phyloP scores from a whole-genome alignment of 1,140 invertebrate species.

The Popillia japonica region DNA sequence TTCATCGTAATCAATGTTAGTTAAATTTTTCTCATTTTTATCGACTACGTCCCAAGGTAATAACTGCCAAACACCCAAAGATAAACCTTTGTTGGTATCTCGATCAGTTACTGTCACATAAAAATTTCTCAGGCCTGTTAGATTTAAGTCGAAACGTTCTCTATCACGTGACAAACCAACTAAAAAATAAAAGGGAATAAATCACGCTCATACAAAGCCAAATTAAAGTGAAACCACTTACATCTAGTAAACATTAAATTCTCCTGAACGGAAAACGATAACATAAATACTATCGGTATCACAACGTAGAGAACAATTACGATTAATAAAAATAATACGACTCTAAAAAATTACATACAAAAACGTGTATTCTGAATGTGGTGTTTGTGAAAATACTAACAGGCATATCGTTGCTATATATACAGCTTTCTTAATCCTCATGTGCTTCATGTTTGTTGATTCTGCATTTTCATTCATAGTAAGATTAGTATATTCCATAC shows the following conservation, averaged over 20 bases:
- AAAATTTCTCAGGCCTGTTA: constrained; percentile 49
- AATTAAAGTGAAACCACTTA: constrained; percentile 41
- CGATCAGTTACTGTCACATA: constrained; percentile 47
- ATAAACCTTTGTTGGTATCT: constrained; percentile 43
- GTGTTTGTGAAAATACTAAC: not conserved
- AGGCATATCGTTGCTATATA: constrained; percentile 16
- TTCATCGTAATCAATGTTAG: constrained; percentile 38
- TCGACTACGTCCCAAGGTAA: constrained; percentile 47
- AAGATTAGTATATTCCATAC: too few species aligned
- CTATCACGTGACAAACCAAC: constrained; percentile 41
- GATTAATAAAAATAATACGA: constrained; percentile 46
- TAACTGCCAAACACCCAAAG: constrained; percentile 54
- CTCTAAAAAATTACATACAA: constrained; percentile 38
- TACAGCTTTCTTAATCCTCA: not conserved
- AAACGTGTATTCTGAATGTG: not conserved
- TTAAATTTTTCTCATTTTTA: constrained; percentile 31
- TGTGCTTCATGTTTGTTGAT: not conserved
- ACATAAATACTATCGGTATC: constrained; percentile 53
- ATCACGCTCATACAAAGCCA: not conserved
- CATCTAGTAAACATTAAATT: constrained; percentile 50
- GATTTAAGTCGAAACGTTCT: constrained; percentile 37
- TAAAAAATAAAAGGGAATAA: constrained; percentile 33
- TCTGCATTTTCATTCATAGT: too few species aligned
- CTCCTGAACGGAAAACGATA: constrained; percentile 50
- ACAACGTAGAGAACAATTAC: constrained; percentile 51